Evolutionary conservation across 2,113 vertebrate species (phyloP).

Genomic region (Protomyctophum bolini): DNA sequence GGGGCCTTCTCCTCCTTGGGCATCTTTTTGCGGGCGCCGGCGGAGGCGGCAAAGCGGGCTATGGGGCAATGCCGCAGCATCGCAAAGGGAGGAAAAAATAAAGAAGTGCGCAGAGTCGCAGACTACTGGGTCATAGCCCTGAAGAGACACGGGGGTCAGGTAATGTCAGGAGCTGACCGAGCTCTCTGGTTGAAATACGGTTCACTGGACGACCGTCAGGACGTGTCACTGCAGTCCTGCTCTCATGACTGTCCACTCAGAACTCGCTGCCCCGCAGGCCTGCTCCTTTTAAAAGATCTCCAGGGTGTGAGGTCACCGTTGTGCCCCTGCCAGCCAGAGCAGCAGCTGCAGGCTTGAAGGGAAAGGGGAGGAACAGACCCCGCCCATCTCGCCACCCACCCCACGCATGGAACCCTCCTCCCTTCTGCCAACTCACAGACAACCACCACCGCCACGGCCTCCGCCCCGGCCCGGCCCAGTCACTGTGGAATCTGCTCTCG

Average conservation of each 20-base stretch:
- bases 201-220: constrained; percentile 69
- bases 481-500: constrained; percentile 67
- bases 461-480: constrained; percentile 15
- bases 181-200: constrained; percentile 1
- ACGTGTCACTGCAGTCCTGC: constrained; percentile 75
- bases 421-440: not conserved
- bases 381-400: constrained; percentile 42
- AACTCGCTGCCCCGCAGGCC: constrained; percentile 85
- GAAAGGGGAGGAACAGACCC: constrained; percentile 44
- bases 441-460: too few relatives aligned
- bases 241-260: constrained; percentile 59
- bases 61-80: constrained; percentile 86
- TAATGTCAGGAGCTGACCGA: not conserved
- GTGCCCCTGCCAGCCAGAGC: constrained; percentile 83
- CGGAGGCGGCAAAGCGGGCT: constrained; percentile 72
- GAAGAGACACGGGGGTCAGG: constrained; percentile 24
- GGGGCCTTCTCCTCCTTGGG: constrained; percentile 82
- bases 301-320: constrained; percentile 84
- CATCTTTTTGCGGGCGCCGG: constrained; percentile 80
- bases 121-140: constrained; percentile 73
- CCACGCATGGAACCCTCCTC: constrained; percentile 4
- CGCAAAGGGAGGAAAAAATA: constrained; percentile 43
- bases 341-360: constrained; percentile 80
- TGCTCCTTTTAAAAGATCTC: constrained; percentile 89
- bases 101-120: not conserved